Base-by-base conservation (phyloP, 2,113 vertebrate species). In the Crotalus horridus region DNA sequence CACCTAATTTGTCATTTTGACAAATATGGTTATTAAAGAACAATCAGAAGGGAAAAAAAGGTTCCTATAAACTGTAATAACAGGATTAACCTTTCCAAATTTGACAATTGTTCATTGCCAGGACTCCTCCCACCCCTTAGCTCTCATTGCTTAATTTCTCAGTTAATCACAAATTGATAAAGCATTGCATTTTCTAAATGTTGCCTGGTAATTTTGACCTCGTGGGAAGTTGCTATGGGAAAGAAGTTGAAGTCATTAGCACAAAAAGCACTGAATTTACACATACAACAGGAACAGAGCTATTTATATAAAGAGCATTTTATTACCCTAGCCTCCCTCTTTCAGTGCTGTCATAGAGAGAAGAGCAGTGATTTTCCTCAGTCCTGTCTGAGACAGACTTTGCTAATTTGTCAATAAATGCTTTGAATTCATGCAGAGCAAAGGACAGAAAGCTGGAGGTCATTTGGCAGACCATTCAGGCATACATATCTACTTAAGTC, bases 151-250 rank as follows among this genome's bases (percentile, higher is more conserved):
- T 85, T 89, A 46, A 12, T 95, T 96, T 95, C 97, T 97, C 95
- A 96, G 95, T 97, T 95, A 96, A 96, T 94, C 94, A 93, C 59
- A 85, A 96, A 95, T 94, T 89, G 90, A 97, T 48, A 94, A 96
- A 95, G 95, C 90, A 92, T 94, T 10, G 89, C 96, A 96, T 95
- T 96, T 93, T 96, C 96, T 94, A 93, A 94, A 94, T 88, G 92
- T 96, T 98, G 96, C 97, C 95, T 97, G 96, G 96, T 96, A 96
- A 97, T 97, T 97, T 95, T 96, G 96, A 96, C 97, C 97, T 97
- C 7, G 96, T 95, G 96, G 95, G 95, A 96, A 96, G 98, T 98
- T 98, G 97, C 98, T 97, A 98, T 98, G 97, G 98, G 97, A 96
- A 98, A 96, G 95, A 96, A 91, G 96, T 95, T 98, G 98, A 98